Conservation (phyloP, 1,140 invertebrate species). For the Oryzaephilus surinamensis region DNA sequence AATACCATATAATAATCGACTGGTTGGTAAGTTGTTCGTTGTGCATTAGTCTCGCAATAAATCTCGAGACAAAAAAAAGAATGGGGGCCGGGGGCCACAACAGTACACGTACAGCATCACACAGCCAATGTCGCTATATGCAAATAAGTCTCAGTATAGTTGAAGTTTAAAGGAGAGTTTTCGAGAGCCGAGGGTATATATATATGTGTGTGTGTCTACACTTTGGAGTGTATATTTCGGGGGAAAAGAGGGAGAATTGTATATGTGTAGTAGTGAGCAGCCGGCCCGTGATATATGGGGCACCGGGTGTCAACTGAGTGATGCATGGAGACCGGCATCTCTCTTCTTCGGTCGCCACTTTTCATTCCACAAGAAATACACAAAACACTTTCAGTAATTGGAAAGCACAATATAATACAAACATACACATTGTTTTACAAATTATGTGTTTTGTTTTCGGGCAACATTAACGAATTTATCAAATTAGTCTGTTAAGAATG, state of each 20-base stretch:
- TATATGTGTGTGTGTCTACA: constrained; percentile 1
- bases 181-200: not conserved
- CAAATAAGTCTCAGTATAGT: constrained; percentile 25
- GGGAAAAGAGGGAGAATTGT: constrained; percentile 6
- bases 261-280: no score
- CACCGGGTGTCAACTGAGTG: constrained; percentile 38
- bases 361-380: constrained; percentile 16
- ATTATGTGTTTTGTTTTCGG: no score
- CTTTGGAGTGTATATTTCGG: no score
- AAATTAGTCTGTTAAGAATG: no score
- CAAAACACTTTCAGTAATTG: constrained; percentile 26
- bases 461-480: no score
- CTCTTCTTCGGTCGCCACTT: constrained; percentile 8
- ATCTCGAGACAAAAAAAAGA: constrained; percentile 29
- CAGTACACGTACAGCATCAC: no score
- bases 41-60: constrained; percentile 36
- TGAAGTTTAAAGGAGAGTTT: no score
- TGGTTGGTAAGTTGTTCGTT: no score
- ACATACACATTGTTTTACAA: no score
- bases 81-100: constrained; percentile 7
- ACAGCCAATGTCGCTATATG: constrained; percentile 34
- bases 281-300: constrained; percentile 37
- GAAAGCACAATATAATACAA: constrained; percentile 6
- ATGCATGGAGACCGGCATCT: constrained; percentile 35
- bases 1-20: not conserved